Conservation (phyloP, 2,888 invertebrate species). For the Mythimna impura region DNA sequence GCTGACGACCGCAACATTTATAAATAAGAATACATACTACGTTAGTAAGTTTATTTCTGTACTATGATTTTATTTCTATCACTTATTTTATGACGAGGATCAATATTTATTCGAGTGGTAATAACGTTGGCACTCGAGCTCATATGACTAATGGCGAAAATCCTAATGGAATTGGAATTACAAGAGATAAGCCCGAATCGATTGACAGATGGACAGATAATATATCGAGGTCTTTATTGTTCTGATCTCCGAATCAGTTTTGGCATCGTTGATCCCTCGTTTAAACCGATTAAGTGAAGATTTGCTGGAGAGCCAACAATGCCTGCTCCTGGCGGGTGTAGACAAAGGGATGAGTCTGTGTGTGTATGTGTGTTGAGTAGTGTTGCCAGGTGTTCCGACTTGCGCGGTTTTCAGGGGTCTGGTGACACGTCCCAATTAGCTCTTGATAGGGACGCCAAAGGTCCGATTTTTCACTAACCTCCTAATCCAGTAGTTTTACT, state of each 20-base stretch:
- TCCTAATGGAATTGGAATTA: slow-evolving; percentile 46
- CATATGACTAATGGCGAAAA: slow-evolving; percentile 39
- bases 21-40: slow-evolving; percentile 9
- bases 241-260: slow-evolving; percentile 34
- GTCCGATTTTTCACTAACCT: too few species aligned
- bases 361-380: slow-evolving; percentile 2
- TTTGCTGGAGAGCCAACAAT: slow-evolving; percentile 35
- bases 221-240: slow-evolving; percentile 32
- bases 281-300: slow-evolving; percentile 45
- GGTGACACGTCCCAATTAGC: too few species aligned
- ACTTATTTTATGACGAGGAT: slow-evolving; percentile 1
- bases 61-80: slow-evolving; percentile 18
- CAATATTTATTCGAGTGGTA: slow-evolving; percentile 18
- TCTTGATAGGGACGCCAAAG: too few species aligned
- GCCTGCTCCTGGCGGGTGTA: slow-evolving; percentile 8
- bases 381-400: too few species aligned
- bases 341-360: slow-evolving; percentile 39
- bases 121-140: slow-evolving; percentile 27
- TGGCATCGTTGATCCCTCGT: slow-evolving; percentile 27
- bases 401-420: too few species aligned
- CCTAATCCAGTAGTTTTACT: too few species aligned
- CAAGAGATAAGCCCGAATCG: slow-evolving; percentile 45
- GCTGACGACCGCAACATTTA: neutral
- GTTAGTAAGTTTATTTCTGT: slow-evolving; percentile 8
- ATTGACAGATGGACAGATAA: slow-evolving; percentile 45